phyloP scores from a whole-genome alignment of 2,113 vertebrate genomes.

The Grus americana region DNA sequence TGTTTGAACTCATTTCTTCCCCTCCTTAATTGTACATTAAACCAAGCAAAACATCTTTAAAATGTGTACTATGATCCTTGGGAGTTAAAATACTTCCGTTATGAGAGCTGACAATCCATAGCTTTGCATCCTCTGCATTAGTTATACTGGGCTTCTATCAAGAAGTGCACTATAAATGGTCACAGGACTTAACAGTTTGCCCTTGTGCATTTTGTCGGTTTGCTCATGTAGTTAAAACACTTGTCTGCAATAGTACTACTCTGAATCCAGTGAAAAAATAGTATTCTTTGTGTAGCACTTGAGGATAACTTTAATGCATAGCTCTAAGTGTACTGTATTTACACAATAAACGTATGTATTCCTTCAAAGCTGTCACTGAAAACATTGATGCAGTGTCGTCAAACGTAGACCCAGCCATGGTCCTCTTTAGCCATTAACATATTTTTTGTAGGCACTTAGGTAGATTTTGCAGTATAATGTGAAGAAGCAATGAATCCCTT shows the following conservation, averaged over 20 bases:
- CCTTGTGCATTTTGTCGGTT: constrained; percentile 36
- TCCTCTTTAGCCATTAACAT: background rate
- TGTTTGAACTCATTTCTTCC: constrained; percentile 42
- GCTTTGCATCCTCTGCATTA: constrained; percentile 46
- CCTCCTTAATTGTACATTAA: constrained; percentile 12
- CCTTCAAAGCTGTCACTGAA: background rate
- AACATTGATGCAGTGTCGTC: background rate
- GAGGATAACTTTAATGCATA: background rate
- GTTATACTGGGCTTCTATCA: constrained; percentile 51
- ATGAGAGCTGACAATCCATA: constrained; percentile 31
- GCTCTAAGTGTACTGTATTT: background rate
- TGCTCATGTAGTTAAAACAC: constrained; percentile 15
- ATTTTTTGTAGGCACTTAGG: background rate
- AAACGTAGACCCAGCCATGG: accelerated
- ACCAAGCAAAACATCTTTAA: constrained; percentile 43
- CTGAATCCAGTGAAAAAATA: constrained; percentile 33
- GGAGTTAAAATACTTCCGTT: constrained; percentile 51
- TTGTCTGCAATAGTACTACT: constrained; percentile 10
- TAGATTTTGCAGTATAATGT: background rate
- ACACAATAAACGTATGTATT: background rate
- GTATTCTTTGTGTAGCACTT: constrained; percentile 19
- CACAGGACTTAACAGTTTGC: constrained; percentile 39
- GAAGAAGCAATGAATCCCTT: background rate
- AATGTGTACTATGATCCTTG: constrained; percentile 47
- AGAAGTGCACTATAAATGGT: constrained; percentile 55